Evolutionary conservation across 2,113 vertebrate genomes (phyloP).

Genomic region (Eulemur rufifrons): DNA sequence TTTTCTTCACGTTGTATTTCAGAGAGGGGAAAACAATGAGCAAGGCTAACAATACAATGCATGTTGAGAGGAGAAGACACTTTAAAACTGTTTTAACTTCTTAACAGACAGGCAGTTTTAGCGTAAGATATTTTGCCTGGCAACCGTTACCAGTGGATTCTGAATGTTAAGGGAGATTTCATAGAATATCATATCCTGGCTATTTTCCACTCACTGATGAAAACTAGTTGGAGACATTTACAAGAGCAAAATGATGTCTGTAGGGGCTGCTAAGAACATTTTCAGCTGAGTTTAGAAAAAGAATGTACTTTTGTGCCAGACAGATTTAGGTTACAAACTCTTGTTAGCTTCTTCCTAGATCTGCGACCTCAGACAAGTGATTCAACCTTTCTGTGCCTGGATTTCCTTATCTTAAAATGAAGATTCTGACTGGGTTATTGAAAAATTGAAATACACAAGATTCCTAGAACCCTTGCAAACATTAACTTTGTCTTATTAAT

Average conservation of each 20-base stretch:
- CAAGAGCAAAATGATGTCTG: neutral
- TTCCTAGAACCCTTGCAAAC: neutral
- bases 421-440: neutral
- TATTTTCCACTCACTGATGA: slow-evolving; percentile 54
- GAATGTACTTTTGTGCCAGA: neutral
- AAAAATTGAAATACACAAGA: neutral
- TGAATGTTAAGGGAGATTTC: slow-evolving; percentile 15
- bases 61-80: neutral
- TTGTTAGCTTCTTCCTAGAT: neutral
- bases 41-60: neutral
- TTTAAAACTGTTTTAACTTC: slow-evolving; percentile 34
- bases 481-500: neutral
- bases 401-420: neutral
- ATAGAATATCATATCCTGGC: slow-evolving; percentile 39
- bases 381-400: neutral
- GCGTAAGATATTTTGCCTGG: slow-evolving; percentile 50
- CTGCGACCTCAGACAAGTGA: neutral
- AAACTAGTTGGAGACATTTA: slow-evolving; percentile 22
- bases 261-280: neutral
- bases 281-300: neutral
- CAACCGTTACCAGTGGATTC: slow-evolving; percentile 52
- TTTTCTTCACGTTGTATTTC: neutral
- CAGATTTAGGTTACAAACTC: neutral
- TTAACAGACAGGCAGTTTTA: slow-evolving; percentile 42
- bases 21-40: neutral